These are phyloP conservation scores for Eublepharis macularius DNA, from an alignment of 2,113 vertebrate species.

Conservation along the genomic window DNA sequence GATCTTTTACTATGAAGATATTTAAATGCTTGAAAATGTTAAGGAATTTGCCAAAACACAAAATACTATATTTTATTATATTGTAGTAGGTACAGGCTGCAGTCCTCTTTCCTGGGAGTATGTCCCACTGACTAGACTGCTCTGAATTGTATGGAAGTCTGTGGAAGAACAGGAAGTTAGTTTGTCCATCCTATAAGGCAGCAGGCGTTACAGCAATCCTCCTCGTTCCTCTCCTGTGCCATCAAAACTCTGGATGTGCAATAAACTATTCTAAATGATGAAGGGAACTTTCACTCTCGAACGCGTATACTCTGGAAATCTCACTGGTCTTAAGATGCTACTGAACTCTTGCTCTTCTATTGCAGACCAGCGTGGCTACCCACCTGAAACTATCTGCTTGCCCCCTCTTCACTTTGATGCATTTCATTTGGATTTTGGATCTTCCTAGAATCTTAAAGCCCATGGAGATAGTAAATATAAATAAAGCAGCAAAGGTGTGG, in stretches of 20 bases:
- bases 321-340: too few species aligned
- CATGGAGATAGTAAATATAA: not conserved
- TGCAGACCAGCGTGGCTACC: too few species aligned
- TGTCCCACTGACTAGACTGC: not conserved
- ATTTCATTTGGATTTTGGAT: not conserved
- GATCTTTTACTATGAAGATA: conserved; percentile 22
- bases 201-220: too few species aligned
- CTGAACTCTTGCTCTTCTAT: too few species aligned
- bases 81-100: not conserved
- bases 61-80: not conserved
- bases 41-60: conserved; percentile 22
- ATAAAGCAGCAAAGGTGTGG: not conserved
- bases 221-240: too few species aligned
- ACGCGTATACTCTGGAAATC: too few species aligned
- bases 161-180: not conserved
- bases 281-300: too few species aligned
- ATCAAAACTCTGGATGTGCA: not conserved
- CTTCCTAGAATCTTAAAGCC: not conserved
- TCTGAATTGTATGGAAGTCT: not conserved
- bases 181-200: not conserved
- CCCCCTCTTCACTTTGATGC: not conserved
- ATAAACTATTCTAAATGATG: not conserved
- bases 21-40: not conserved
- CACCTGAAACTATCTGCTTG: too few species aligned
- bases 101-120: too few species aligned